These are phyloP conservation scores for Sus cebifrons DNA, from an alignment of 2,797 vertebrate genomes.

Conservation along the genomic window DNA sequence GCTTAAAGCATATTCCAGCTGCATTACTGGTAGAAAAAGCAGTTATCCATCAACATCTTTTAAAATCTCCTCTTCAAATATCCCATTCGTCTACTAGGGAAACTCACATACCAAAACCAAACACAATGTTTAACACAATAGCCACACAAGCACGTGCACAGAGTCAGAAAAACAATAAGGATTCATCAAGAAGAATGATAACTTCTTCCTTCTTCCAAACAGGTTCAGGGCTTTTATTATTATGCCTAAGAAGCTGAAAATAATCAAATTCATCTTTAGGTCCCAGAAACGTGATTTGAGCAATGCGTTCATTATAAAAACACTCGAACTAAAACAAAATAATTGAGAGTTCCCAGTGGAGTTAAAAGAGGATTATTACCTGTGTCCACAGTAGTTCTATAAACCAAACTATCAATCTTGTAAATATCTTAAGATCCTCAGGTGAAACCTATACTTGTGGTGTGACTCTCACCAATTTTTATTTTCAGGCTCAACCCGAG, in stretches of 20 bases:
- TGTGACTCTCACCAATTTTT: background rate
- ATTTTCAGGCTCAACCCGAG: too few relatives aligned
- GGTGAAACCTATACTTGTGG: background rate
- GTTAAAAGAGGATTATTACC: background rate
- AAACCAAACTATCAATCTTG: background rate
- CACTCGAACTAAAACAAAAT: background rate
- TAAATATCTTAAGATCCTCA: background rate
- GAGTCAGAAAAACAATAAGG: background rate
- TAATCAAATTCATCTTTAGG: conserved; percentile 23
- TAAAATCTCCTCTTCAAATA: conserved; percentile 50
- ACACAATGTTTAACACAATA: conserved; percentile 38
- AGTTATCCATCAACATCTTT: conserved; percentile 8
- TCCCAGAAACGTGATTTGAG: conserved; percentile 14
- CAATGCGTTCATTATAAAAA: conserved; percentile 25
- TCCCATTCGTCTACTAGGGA: background rate
- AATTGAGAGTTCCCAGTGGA: background rate
- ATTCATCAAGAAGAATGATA: background rate
- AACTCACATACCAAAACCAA: conserved; percentile 16
- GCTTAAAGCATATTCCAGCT: background rate
- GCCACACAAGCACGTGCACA: background rate
- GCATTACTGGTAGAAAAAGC: background rate
- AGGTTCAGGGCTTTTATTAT: background rate
- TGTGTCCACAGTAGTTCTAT: background rate
- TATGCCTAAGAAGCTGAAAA: background rate
- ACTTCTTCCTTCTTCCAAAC: background rate